Conservation (phyloP, 1,140 invertebrate genomes). For the Drosophila navojoa region DNA sequence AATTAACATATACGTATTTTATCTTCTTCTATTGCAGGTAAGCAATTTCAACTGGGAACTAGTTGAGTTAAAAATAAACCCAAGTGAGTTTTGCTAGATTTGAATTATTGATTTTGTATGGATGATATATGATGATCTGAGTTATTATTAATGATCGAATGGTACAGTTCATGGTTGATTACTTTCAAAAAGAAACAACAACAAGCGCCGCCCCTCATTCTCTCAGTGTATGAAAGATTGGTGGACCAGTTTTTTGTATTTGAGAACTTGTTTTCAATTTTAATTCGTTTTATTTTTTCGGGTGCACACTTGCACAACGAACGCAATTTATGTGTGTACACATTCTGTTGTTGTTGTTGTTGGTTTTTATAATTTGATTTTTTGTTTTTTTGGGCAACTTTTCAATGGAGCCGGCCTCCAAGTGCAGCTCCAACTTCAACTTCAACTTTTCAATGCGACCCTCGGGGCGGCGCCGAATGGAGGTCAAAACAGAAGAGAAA, state of each 20-base stretch:
- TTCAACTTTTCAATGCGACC: conserved; percentile 26
- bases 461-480: conserved; percentile 56
- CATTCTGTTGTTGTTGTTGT: conserved; percentile 9
- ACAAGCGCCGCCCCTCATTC: neutral
- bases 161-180: conserved; percentile 51
- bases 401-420: conserved; percentile 66
- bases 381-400: conserved; percentile 37
- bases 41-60: conserved; percentile 16
- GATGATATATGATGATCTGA: conserved; percentile 12
- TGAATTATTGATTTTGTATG: neutral
- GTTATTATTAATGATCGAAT: conserved; percentile 47
- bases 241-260: conserved; percentile 62
- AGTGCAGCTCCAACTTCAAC: conserved; percentile 31
- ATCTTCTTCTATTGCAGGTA: conserved; percentile 17
- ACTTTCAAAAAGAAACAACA: conserved; percentile 47
- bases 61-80: conserved; percentile 1
- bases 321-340: conserved; percentile 34
- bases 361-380: conserved; percentile 13
- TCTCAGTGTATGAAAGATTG: conserved; percentile 42
- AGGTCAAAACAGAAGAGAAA: conserved; percentile 65
- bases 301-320: conserved; percentile 45
- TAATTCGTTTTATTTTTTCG: conserved; percentile 22
- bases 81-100: conserved; percentile 8
- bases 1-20: conserved; percentile 8
- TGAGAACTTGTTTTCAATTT: conserved; percentile 69